Base-by-base conservation (phyloP, 2,113 vertebrate species). In the Carassius carassius region DNA sequence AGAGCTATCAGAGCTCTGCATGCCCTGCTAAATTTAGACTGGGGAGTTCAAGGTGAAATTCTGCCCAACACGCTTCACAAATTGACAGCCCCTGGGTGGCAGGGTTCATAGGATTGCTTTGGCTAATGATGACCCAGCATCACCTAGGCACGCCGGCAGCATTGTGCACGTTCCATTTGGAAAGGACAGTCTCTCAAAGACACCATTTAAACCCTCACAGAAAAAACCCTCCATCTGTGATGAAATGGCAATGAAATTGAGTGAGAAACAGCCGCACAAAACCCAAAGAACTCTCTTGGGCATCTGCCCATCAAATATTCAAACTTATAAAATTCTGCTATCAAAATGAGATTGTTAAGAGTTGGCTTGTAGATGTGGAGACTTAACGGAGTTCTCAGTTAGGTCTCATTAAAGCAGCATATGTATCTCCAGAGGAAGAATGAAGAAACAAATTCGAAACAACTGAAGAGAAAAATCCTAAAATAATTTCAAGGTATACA, bases 21-120 rank as follows among this genome's bases (percentile, higher is more conserved):
- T 78, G 54, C 75, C 74, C 37, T 44, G 19, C 85, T 83, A 86
- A 83, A 86, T 83, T 73, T 86, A 86, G 85, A 74, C 25, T 21
- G 11, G 62, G 7, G 70, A 65, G 84, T 81, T 76, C 54, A 86
- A 86, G 85, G 85, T 86, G 81, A 86, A 86, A 83, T 84, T 86
- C 81, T 86, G 81, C 51, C 74, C 76, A 72, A 75, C 76, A 72
- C 17, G 65, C 67, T 54, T 63, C 74, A 62, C 65, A 72, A 78
- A 86, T 62, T 62, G 67, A 84, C 67, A 78, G 75, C 35, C 51
- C 65, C 51, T 65, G 29, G 79, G 72, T 78, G 80, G 49, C 14
- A 74, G 72, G 32, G 47, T 84, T 81, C 58, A 76, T 41, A 25
- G 67, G 19, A 83, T 65, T 65, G 60, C 56, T 25, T 58, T 83